Evolutionary conservation across 2,888 invertebrate genomes (phyloP).

Genomic region (Drosophila demipolita): DNA sequence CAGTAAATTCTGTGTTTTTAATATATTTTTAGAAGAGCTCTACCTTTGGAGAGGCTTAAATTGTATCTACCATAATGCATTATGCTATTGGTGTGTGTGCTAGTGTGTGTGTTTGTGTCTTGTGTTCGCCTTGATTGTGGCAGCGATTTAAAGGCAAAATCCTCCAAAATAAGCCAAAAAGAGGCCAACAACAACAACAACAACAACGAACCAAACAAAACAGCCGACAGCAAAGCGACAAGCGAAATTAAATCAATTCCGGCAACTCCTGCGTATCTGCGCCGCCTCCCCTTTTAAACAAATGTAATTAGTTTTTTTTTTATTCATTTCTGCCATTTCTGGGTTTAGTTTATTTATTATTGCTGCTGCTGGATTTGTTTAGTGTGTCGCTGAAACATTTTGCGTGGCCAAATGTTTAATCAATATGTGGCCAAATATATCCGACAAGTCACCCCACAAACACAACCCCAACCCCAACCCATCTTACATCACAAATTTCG

Average conservation of each 20-base stretch:
- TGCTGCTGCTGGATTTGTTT: slow-evolving; percentile 41
- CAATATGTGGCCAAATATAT: slow-evolving; percentile 70
- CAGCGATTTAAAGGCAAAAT: slow-evolving; percentile 75
- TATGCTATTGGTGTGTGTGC: slow-evolving; percentile 22
- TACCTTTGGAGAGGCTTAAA: slow-evolving; percentile 75
- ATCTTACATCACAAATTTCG: neutral
- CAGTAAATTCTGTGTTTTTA: slow-evolving; percentile 60
- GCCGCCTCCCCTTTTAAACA: slow-evolving; percentile 55
- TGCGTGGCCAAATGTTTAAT: slow-evolving; percentile 76
- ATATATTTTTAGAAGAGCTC: slow-evolving; percentile 73
- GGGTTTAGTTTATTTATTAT: slow-evolving; percentile 47
- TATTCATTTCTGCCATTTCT: neutral
- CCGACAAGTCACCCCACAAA: slow-evolving; percentile 15
- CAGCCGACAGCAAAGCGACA: slow-evolving; percentile 26
- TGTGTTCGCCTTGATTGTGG: slow-evolving; percentile 48
- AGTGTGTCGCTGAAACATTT: slow-evolving; percentile 42
- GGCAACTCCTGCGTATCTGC: slow-evolving; percentile 20
- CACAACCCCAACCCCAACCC: neutral
- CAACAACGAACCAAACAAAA: slow-evolving; percentile 33
- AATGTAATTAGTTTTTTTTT: slow-evolving; percentile 64
- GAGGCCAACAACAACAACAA: slow-evolving; percentile 55
- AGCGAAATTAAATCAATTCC: slow-evolving; percentile 57
- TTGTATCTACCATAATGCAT: slow-evolving; percentile 64
- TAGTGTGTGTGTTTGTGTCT: slow-evolving; percentile 20
- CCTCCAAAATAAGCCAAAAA: slow-evolving; percentile 73